Evolutionary conservation across 2,113 vertebrate genomes (phyloP), one percentile per base, ranked within the genome.

Genomic region (Zapornia atra): DNA sequence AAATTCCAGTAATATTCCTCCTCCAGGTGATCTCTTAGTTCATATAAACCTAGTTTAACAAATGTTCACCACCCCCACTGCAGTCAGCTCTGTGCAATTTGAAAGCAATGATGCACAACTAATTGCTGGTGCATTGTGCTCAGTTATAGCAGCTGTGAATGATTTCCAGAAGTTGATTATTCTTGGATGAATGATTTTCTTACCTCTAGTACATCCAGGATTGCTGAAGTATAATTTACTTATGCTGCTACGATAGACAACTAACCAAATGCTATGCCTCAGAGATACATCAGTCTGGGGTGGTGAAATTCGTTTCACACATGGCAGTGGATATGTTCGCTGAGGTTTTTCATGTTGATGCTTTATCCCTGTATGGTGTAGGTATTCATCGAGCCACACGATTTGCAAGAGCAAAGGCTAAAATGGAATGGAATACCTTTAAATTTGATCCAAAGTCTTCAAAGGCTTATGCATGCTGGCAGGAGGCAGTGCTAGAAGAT

Each of bases 131-230:
- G 90, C 94, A 97, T 96, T 97, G 97, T 97, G 90, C 88, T 96
- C 65, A 6, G 90, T 75, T 92, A 53, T 12, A 79, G 83, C 90
- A 86, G 91, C 92, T 88, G 92, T 91, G 92, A 97, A 95, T 93
- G 83, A 91, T 96, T 97, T 95, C 94, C 95, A 97, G 92, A 95
- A 95, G 95, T 78, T 96, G 94, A 95, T 97, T 95, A 91, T 91
- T 92, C 94, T 73, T 92, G 94, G 91, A 83, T 94, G 92, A 96
- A 95, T 56, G 51, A 54, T 94, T 84, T 93, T 96, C 94, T 90
- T 93, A 86, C 86, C 60, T 87, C 60, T 77, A 44, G 64, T 88
- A 60, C 69, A 56, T 54, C 26, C 91, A 83, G 75, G 48, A n/a
- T 56, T 86, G 59, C 65, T 50, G 38, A 86, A 81, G n/a, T 78